These are phyloP conservation scores for Oryzaephilus surinamensis DNA, from an alignment of 1,140 invertebrate species.

Conservation along the genomic window DNA sequence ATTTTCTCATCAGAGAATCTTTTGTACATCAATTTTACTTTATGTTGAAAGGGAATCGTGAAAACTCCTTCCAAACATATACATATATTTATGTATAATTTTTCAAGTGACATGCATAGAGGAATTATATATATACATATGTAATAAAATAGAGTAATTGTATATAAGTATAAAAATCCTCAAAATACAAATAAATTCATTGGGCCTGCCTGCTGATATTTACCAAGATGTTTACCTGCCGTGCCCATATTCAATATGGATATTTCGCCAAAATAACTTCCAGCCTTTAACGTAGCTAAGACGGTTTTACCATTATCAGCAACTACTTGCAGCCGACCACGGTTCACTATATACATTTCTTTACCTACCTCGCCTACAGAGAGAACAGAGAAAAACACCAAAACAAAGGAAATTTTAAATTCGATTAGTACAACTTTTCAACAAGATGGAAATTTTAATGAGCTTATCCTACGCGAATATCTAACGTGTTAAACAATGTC, in stretches of 20 bases:
- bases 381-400: neutral
- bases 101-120: no score
- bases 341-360: constrained; percentile 99
- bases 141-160: constrained; percentile 1
- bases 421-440: no score
- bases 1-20: no score
- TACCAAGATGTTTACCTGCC: constrained; percentile 92
- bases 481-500: no score
- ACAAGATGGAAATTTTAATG: no score
- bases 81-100: no score
- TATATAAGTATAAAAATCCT: constrained; percentile 3
- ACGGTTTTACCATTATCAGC: constrained; percentile 95
- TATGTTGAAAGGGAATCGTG: no score
- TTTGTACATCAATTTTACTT: no score
- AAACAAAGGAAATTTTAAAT: neutral
- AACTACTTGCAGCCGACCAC: constrained; percentile 91
- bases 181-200: constrained; percentile 6
- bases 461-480: no score
- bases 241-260: constrained; percentile 99
- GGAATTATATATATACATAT: constrained; percentile 3
- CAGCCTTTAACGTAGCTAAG: constrained; percentile 89
- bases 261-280: constrained; percentile 99
- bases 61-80: no score
- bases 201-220: constrained; percentile 57
- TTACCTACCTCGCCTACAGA: constrained; percentile 91